Conservation (phyloP, 2,888 invertebrate genomes). For the Harpalus rubripes region DNA sequence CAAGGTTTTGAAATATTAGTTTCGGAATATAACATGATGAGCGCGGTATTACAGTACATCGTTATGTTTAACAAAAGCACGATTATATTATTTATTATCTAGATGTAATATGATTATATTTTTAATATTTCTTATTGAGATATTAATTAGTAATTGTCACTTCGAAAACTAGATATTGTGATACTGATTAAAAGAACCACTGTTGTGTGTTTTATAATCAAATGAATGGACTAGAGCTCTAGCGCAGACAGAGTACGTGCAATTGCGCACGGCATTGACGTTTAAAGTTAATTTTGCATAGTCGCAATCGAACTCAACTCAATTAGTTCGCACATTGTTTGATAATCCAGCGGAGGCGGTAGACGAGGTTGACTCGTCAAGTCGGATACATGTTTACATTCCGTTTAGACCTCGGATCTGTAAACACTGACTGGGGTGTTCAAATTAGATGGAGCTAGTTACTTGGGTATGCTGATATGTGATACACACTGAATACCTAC, state of each 20-base stretch:
- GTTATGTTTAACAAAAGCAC: too few relatives aligned
- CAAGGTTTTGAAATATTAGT: too few relatives aligned
- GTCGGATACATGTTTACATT: conserved; percentile 43
- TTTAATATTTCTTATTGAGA: not conserved
- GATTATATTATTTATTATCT: not conserved
- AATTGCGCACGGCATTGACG: conserved; percentile 15
- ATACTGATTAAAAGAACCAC: not conserved
- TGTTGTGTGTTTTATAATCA: not conserved
- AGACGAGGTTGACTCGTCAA: conserved; percentile 15
- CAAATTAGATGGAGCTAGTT: conserved; percentile 37
- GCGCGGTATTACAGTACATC: too few relatives aligned
- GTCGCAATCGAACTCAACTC: conserved; percentile 29
- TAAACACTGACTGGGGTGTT: conserved; percentile 25
- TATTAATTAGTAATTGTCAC: not conserved
- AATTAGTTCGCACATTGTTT: conserved; percentile 38
- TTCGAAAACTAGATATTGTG: not conserved
- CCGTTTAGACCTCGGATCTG: conserved; percentile 18
- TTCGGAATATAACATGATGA: too few relatives aligned
- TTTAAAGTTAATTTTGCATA: conserved; percentile 39
- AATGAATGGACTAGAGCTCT: not conserved
- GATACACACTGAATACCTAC: not conserved
- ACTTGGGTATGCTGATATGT: conserved; percentile 20
- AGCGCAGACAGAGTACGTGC: not conserved
- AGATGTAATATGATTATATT: not conserved
- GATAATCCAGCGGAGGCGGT: conserved; percentile 3